Conservation (phyloP, 2,113 vertebrate species). For the Indicator indicator region DNA sequence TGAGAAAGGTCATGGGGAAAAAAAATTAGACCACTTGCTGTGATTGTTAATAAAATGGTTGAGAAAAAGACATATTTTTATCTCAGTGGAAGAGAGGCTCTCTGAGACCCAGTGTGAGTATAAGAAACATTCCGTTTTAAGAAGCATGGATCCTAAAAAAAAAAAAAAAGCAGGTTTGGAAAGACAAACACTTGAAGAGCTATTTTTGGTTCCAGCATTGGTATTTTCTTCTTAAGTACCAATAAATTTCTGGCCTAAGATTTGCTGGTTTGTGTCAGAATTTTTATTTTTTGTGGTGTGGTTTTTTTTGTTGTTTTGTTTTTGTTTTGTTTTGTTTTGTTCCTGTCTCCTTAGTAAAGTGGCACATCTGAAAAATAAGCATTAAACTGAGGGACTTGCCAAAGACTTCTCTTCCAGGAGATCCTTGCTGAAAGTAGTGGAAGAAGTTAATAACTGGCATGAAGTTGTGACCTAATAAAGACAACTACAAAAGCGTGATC, state of each 20-base stretch:
- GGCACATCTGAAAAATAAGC: background rate
- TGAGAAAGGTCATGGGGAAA: background rate
- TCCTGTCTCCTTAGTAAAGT: background rate
- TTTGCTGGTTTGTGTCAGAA: background rate
- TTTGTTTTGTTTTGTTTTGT: background rate
- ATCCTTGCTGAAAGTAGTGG: background rate
- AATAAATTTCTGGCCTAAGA: background rate
- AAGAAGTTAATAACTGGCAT: background rate
- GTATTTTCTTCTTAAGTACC: slow-evolving; percentile 18
- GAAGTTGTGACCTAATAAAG: slow-evolving; percentile 10
- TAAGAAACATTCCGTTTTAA: background rate
- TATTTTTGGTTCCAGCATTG: slow-evolving; percentile 5
- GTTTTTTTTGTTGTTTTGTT: background rate
- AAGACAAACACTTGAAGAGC: background rate
- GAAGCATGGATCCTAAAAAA: background rate
- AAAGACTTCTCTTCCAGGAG: background rate
- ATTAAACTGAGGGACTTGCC: background rate
- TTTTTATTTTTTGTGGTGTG: background rate
- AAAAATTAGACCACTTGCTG: background rate
- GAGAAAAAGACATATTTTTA: background rate
- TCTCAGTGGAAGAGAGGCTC: background rate
- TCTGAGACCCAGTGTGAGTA: background rate
- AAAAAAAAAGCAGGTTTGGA: background rate
- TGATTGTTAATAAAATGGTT: background rate
- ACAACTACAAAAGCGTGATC: background rate